Base-by-base conservation (phyloP, 92 coral and sea anemone genomes). In the Porites lobata region DNA sequence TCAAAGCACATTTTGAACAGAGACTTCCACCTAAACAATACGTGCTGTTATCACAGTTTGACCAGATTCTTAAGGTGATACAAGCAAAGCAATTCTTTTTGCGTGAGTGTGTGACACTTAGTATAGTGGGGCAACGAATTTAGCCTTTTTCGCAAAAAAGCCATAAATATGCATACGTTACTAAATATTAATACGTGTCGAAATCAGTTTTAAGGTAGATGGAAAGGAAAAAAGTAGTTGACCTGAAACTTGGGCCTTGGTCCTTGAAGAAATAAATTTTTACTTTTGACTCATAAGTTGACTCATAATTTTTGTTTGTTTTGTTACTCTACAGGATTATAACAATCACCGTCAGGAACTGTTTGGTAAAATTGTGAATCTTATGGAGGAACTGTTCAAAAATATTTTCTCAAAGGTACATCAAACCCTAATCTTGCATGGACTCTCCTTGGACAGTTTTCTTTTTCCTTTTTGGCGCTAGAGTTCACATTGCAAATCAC, bases 1-100 rank as follows among this genome's bases (percentile, higher is more conserved):
- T 97, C 82, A 97, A 96, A 88, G 78, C 92, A 11, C 99, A 97
- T 90, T 97, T 97, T 79, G 99, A 97, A 86, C 95, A 94, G 73
- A 78, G 99, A 51, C 96, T 97, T 38, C 99, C 99, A 0, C 99
- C 98, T 9, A 95, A 94, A 65, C 99, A 97, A 70, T 97, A 95
- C 75, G 91, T 97, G 53, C 93, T 97, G 43, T 84, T 97, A 32
- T 91, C 98, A 75, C 99, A 97, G 92, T 97, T 97, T 85, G 99
- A 97, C 83, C 99, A 97, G 73, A 97, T 97, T 72, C 95, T 94
- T 26, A 95, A 95, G 95, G 99, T 96, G 82, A 82, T 92, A 47
- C 26, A 9, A 52, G 43, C 50, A 67, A 22, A 67, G 47, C 11
- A 67, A 26, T 11, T 5, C 47, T 38, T 38, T 38, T 38, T 38